Conservation (phyloP, 2,888 invertebrate species). For the Euspilapteryx auroguttella region DNA sequence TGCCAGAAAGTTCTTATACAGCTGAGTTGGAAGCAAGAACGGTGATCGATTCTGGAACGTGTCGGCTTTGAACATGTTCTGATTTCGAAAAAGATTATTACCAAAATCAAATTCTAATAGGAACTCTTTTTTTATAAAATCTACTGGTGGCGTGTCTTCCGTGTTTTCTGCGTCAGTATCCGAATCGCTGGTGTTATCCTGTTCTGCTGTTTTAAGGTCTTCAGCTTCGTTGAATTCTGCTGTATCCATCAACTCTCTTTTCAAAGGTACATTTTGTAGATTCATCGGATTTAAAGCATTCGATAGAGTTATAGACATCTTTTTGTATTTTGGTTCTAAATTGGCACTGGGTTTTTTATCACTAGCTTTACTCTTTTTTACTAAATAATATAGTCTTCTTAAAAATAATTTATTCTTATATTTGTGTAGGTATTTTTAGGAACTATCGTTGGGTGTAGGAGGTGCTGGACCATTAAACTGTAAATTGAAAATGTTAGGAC, state of each 20-base stretch:
- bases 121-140: slow-evolving; percentile 54
- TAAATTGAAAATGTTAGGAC: slow-evolving; percentile 11
- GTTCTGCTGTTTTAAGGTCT: slow-evolving; percentile 28
- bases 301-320: too few relatives aligned
- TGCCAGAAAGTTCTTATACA: slow-evolving; percentile 78
- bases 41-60: slow-evolving; percentile 41
- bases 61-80: slow-evolving; percentile 38
- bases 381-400: slow-evolving; percentile 12
- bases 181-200: slow-evolving; percentile 43
- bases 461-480: slow-evolving; percentile 40
- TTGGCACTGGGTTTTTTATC: too few relatives aligned
- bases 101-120: slow-evolving; percentile 44
- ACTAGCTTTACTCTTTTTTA: slow-evolving; percentile 7
- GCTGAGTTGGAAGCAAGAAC: slow-evolving; percentile 73
- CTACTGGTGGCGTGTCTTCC: slow-evolving; percentile 42
- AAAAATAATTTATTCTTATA: slow-evolving; percentile 51
- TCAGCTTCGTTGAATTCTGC: slow-evolving; percentile 29
- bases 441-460: slow-evolving; percentile 60
- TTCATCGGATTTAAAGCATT: too few relatives aligned
- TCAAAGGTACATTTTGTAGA: slow-evolving; percentile 45
- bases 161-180: slow-evolving; percentile 31
- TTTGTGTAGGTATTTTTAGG: slow-evolving; percentile 57
- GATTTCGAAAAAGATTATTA: slow-evolving; percentile 39
- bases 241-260: slow-evolving; percentile 42
- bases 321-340: too few relatives aligned